Evolutionary conservation across 2,113 vertebrate species (phyloP).

Genomic region (Siniperca knerii): DNA sequence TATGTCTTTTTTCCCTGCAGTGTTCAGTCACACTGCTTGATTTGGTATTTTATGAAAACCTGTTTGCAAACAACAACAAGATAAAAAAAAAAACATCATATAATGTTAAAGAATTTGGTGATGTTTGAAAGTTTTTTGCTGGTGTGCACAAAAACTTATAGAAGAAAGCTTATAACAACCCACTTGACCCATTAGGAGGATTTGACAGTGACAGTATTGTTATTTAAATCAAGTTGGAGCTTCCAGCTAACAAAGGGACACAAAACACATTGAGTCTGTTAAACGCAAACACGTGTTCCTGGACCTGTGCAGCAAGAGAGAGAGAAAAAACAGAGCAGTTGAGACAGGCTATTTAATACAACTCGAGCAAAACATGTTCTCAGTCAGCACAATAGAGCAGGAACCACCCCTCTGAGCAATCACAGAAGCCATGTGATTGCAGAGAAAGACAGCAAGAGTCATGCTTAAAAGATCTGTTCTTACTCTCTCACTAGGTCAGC

Average conservation of each 20-base stretch:
- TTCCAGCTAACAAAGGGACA: conserved; percentile 9
- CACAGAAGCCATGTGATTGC: conserved; percentile 65
- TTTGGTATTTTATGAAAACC: background rate
- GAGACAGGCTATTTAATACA: conserved; percentile 33
- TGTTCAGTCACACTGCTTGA: background rate
- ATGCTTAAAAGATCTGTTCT: background rate
- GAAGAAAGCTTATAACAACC: background rate
- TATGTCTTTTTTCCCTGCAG: background rate
- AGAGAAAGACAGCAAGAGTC: conserved; percentile 24
- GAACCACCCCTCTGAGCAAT: conserved; percentile 70
- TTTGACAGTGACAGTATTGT: conserved; percentile 19
- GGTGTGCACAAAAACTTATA: background rate
- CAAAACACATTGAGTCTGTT: conserved; percentile 23
- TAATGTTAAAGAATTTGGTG: background rate
- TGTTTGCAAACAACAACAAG: background rate
- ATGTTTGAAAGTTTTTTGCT: background rate
- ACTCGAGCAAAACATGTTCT: conserved; percentile 75
- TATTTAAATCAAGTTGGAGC: conserved; percentile 20
- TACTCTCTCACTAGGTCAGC: background rate
- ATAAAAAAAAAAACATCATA: background rate
- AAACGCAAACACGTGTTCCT: conserved; percentile 57
- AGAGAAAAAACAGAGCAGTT: background rate
- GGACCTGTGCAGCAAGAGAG: conserved; percentile 31
- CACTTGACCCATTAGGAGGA: conserved; percentile 7
- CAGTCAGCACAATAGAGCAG: conserved; percentile 69